Percentiles rank a stretch among this genome's conserved stretches.
These are phyloP conservation scores for Mystacides longicornis DNA, from an alignment of 2,888 invertebrate species.

Conservation along the genomic window DNA sequence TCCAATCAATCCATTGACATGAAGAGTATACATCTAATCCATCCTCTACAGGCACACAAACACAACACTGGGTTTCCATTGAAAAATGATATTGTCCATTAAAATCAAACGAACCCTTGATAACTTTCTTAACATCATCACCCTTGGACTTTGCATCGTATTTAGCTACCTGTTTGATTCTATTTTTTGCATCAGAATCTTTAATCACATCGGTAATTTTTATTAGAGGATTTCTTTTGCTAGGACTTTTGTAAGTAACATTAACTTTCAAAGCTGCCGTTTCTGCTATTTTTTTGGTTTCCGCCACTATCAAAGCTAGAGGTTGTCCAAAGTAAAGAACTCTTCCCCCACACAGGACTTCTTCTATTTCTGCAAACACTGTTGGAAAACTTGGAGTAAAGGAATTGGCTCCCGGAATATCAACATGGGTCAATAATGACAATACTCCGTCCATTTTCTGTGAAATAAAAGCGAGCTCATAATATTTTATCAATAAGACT, in stretches of 20 bases:
- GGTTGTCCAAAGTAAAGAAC: slow-evolving; percentile 67
- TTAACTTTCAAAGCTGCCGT: slow-evolving; percentile 50
- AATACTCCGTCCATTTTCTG: slow-evolving; percentile 61
- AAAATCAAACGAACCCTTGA: slow-evolving; percentile 50
- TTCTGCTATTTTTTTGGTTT: slow-evolving; percentile 50
- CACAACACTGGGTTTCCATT: slow-evolving; percentile 67
- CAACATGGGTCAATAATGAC: slow-evolving; percentile 55
- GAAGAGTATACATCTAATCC: slow-evolving; percentile 56
- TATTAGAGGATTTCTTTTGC: slow-evolving; percentile 39
- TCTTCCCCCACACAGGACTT: slow-evolving; percentile 48
- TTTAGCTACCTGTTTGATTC: slow-evolving; percentile 36
- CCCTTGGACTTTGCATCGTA: slow-evolving; percentile 36
- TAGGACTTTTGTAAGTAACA: slow-evolving; percentile 46
- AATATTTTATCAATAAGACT: not conserved
- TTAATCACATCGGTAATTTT: slow-evolving; percentile 45
- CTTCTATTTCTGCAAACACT: slow-evolving; percentile 35
- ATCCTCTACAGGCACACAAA: slow-evolving; percentile 59
- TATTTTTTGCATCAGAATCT: slow-evolving; percentile 38
- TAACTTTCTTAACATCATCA: slow-evolving; percentile 40
- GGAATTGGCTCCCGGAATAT: slow-evolving; percentile 63
- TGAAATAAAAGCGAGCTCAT: slow-evolving; percentile 26
- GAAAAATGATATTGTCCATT: slow-evolving; percentile 68
- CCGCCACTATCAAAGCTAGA: slow-evolving; percentile 65
- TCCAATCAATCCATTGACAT: slow-evolving; percentile 57
- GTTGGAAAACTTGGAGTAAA: slow-evolving; percentile 37